Base-by-base conservation (phyloP, 2,797 vertebrate genomes). In the Catostomus latipinnis region DNA sequence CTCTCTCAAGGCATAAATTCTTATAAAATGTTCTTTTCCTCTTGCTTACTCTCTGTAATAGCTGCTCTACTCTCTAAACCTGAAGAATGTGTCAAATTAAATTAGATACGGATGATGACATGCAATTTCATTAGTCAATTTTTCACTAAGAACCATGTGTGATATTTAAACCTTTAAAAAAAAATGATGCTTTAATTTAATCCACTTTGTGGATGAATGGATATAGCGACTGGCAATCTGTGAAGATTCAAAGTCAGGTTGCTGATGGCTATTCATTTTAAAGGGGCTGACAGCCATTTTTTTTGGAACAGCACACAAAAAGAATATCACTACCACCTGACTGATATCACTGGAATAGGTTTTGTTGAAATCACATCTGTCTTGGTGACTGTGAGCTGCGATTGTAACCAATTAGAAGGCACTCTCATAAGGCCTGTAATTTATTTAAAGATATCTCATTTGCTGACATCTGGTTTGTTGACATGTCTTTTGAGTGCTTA, bases 11-110 rank as follows among this genome's bases (percentile, higher is more conserved):
- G 50, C 69, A 60, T 73, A 54, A 34, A 34, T 4, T 34, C 34
- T 34, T 34, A 34, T 34, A 3, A 3, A 34, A 85, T 86, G 81
- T 78, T 77, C 69, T 85, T 61, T 60, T 22, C 70, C 60, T 61
- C 22, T 71, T 74, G 74, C 83, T 65, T 85, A 72, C 85, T n/a
- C 76, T 83, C 71, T 84, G 78, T 89, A 82, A 86, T 81, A 82
- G 81, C 70, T 76, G 45, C 10, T 76, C 54, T 86, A 22, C 58
- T 87, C 78, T 86, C 68, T 82, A 63, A 45, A 83, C 65, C 77
- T 75, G 71, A 76, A 85, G 74, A 14, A 86, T 81, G 81, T 78
- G 66, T 60, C 60, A 58, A 85, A 58, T 72, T 14, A 70, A 54
- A 54, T 74, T 76, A 52, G 18, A 77, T 71, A 52, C 79, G 18